Evolutionary conservation across 2,888 invertebrate species (phyloP), one percentile per base, ranked within the genome.

Genomic region (Ditula angustiorana): DNA sequence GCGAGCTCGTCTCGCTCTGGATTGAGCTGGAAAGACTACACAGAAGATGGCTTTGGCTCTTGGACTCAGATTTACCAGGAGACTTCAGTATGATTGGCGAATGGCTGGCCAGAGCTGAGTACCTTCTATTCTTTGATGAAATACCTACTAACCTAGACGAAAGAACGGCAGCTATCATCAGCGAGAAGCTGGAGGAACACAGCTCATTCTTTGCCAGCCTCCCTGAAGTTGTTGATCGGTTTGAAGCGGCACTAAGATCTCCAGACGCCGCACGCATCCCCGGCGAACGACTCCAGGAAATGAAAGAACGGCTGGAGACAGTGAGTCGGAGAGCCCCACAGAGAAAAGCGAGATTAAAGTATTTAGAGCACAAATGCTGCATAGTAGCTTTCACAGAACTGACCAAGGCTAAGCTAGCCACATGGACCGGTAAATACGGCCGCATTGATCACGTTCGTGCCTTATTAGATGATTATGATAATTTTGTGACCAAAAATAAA

Each of bases 311-410:
- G 76, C 93, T 98, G 68, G 95, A 95, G 70, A 95, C 94, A 23
- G 94, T 98, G 67, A 96, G 95, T 73, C 94, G 95, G 65, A 95
- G 95, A 74, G 97, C 98, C 35, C 95, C 96, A 16, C 96, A 97
- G 79, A 94, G 98, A 72, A 95, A 97, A 81, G 96, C 97, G 63
- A 95, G 96, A 82, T 94, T 98, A 81, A 98, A 98, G 88, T 98
- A 97, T 93, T 94, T 98, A 72, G 98, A 98, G 88, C 98, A 98
- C 89, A 98, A 98, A 92, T 98, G 98, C 88, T 98, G 98, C 88
- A 95, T 99, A 76, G 96, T 98, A 78, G 98, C 98, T 68, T 98
- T 98, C 90, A 95, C 99, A 63, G 97, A 97, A 85, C 93, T 98
- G 71, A 96, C 98, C 37, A 98, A 98, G 93, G 96, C 96, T 66